Evolutionary conservation across 2,113 vertebrate genomes (phyloP), one percentile per base, ranked within the genome.

Genomic region (Numenius arquata): DNA sequence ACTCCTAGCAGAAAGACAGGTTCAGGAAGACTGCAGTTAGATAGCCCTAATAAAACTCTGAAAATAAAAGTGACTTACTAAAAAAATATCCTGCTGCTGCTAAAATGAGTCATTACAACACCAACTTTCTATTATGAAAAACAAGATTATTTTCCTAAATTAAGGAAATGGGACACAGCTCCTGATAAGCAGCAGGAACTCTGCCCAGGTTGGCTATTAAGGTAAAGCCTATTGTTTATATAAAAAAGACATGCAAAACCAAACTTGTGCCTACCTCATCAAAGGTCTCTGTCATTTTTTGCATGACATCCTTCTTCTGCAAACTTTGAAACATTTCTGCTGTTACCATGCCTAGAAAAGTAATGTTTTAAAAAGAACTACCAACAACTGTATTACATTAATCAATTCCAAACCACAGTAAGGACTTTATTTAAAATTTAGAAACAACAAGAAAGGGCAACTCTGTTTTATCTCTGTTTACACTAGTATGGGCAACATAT

Each of bases 271-370:
- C 53, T 73, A 99, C 99, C 98, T 99, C 98, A 97, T 99, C 99
- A 94, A 99, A 97, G 85, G 98, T 98, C 96, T 99, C 99, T 17
- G 98, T 98, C 99, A 99, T 99, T 97, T 99, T 99, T 72, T 76
- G 97, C 98, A 98, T 98, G 34, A 99, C 91, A 30, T 99, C 98
- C 43, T 93, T 95, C 93, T 98, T 98, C 34, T 97, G 97, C 96
- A 97, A 98, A 95, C 96, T 99, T 52, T 99, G 98, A 97, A 99
- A 99, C 98, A 99, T 98, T 97, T 99, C 99, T 74, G 99, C 99
- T 55, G 99, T 99, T 62, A 99, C 99, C 96, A 99, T 96, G 65
- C 99, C 99, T 99, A 74, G 59, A 88, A 68, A 91, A 83, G 47
- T 22, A 85, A 67, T 9, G 27, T 88, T 93, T 93, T 29, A 58